phyloP scores from a whole-genome alignment of 2,888 invertebrate genomes.

The Calameuta idolon region DNA sequence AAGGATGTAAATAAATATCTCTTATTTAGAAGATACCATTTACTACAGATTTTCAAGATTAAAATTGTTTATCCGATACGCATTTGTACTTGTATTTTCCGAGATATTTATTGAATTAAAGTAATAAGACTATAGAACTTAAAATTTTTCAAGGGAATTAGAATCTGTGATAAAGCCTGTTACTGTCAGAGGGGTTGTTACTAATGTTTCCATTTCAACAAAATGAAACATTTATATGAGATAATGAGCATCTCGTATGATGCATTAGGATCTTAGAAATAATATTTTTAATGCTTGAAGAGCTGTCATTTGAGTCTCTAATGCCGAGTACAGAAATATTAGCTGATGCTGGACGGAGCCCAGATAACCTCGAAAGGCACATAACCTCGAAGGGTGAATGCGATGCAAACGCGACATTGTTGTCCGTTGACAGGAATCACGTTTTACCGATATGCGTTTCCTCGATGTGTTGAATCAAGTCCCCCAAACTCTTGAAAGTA shows the following conservation, averaged over 20 bases:
- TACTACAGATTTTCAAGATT: neutral
- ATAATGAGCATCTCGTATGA: neutral
- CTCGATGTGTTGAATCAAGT: constrained; percentile 89
- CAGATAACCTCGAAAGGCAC: constrained; percentile 43
- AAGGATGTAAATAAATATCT: neutral
- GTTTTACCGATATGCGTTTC: constrained; percentile 85
- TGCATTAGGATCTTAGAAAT: neutral
- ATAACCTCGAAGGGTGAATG: constrained; percentile 32
- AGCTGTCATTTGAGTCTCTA: neutral
- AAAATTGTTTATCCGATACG: neutral
- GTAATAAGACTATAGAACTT: neutral
- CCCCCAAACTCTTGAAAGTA: constrained; percentile 83
- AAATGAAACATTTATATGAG: neutral
- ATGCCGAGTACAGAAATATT: neutral
- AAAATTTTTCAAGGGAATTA: neutral
- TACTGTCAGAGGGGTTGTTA: neutral
- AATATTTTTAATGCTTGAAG: neutral
- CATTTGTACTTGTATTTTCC: neutral
- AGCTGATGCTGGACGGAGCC: constrained; percentile 25
- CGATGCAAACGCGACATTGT: neutral
- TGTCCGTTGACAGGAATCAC: constrained; percentile 13
- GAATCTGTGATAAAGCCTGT: neutral
- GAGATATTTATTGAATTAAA: neutral
- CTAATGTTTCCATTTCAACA: neutral
- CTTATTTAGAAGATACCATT: neutral